Conservation (phyloP, 2,888 invertebrate species). For the Andrena hattorfiana region DNA sequence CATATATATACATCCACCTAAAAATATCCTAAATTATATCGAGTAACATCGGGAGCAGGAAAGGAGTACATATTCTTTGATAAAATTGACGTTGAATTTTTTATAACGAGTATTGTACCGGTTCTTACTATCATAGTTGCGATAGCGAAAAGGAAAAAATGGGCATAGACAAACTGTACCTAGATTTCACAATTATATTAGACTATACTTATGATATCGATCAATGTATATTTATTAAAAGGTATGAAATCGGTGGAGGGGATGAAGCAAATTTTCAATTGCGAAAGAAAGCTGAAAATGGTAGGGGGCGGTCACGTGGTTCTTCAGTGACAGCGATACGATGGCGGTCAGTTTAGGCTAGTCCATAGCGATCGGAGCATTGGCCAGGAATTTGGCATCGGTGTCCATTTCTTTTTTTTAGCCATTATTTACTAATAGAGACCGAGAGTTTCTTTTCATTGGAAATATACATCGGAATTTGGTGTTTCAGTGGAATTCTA, state of each 20-base stretch:
- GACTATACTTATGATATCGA: background rate
- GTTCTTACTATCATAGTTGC: conserved; percentile 13
- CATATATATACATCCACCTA: conserved; percentile 26
- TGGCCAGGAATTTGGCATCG: conserved; percentile 19
- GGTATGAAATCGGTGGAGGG: background rate
- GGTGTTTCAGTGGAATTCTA: conserved; percentile 33
- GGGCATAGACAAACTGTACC: background rate
- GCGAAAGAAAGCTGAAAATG: background rate
- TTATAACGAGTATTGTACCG: background rate
- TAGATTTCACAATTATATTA: background rate
- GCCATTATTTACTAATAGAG: conserved; percentile 31
- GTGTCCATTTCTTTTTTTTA: conserved; percentile 21
- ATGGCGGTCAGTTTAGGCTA: conserved; percentile 53
- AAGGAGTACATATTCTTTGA: background rate
- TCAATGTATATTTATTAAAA: background rate
- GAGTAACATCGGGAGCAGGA: conserved; percentile 12
- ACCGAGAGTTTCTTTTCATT: background rate
- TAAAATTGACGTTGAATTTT: conserved; percentile 9
- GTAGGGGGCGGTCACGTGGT: conserved; percentile 32
- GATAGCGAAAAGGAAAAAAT: conserved; percentile 2
- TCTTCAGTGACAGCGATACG: conserved; percentile 19
- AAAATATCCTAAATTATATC: conserved; percentile 26
- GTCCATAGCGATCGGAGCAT: conserved; percentile 35
- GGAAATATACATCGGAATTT: conserved; percentile 8
- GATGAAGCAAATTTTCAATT: conserved; percentile 10